A percentile compares a stretch with the other conserved stretches of the same genome.
phyloP scores from a whole-genome alignment of 2,888 invertebrate species.

The Ellobium chinense region DNA sequence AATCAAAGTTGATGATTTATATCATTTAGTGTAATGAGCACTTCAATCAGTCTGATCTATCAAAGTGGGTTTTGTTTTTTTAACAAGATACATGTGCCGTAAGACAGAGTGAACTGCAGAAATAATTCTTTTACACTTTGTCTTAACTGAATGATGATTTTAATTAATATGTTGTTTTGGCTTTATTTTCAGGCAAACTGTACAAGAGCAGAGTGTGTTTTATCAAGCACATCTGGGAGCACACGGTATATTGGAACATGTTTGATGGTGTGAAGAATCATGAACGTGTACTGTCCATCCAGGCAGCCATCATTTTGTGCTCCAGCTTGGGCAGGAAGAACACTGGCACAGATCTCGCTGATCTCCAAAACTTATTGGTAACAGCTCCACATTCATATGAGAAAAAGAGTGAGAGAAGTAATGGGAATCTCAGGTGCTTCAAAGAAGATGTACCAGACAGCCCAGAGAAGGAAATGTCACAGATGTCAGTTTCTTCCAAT shows the following conservation, averaged over 20 bases:
- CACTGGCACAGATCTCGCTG: background rate
- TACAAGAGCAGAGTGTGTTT: slow-evolving; percentile 76
- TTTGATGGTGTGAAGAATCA: slow-evolving; percentile 74
- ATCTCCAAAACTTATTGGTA: slow-evolving; percentile 58
- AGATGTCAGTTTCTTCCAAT: too few relatives aligned
- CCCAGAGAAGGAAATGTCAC: too few relatives aligned
- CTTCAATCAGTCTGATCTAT: too few relatives aligned
- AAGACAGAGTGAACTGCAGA: too few relatives aligned
- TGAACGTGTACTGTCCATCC: slow-evolving; percentile 74
- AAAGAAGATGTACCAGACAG: too few relatives aligned
- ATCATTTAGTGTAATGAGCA: too few relatives aligned
- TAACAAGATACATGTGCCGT: too few relatives aligned
- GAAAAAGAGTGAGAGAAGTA: slow-evolving; percentile 29
- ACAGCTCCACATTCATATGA: slow-evolving; percentile 62
- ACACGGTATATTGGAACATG: slow-evolving; percentile 75
- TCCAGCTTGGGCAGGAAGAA: slow-evolving; percentile 42
- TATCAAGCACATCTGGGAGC: slow-evolving; percentile 76
- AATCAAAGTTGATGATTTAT: too few relatives aligned
- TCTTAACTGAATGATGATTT: too few relatives aligned
- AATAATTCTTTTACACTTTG: too few relatives aligned
- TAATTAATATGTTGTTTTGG: background rate
- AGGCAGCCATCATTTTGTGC: slow-evolving; percentile 74
- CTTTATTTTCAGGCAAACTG: slow-evolving; percentile 69
- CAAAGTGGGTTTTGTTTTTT: too few relatives aligned
- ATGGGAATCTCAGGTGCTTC: too few relatives aligned